Evolutionary conservation across 2,797 vertebrate genomes (phyloP), one percentile per base, ranked within the genome.

Genomic region (Coracias cyanogaster): DNA sequence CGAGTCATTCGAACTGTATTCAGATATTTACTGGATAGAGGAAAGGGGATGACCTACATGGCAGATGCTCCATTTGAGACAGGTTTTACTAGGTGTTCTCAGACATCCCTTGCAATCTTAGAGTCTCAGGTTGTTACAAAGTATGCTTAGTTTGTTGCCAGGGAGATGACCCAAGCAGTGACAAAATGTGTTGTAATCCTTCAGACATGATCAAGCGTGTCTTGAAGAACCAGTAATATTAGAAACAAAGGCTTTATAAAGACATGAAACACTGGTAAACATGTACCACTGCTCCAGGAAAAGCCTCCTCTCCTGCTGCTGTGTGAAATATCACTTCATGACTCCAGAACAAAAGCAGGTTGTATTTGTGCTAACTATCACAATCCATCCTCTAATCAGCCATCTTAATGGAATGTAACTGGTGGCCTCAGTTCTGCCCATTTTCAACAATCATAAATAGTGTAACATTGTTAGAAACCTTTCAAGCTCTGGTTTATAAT

Each of bases 191-290:
- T 20, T 94, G 85, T 46, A 96, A 95, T 91, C 82, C 85, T 65
- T 81, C 87, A 79, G 80, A 94, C 94, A 43, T 73, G 96, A 96
- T 66, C 70, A 82, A 94, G 93, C 96, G 86, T 3, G 96, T 71
- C 96, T 96, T 86, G 96, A 96, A 96, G 85, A 97, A 97, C 96
- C 91, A 94, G 96, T 96, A 96, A 93, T 93, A 90, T 96, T 22
- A 90, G 93, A 82, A 84, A 76, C 43, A 43, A 90, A 81, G 29
- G 46, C 79, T 92, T 85, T 67, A 52, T 65, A 94, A 91, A 84
- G 87, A 84, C 62, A 74, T 10, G 70, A 10, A 94, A 76, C 77
- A 64, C 54, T 64, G 62, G 72, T 79, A 93, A 96, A 90, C 81
- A 94, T 5, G 77, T 18, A 86, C 31, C 2, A 2, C 57, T 39